Evolutionary conservation across 2,888 invertebrate genomes (phyloP), one percentile per base, ranked within the genome.

Genomic region (Hydraecia micacea): DNA sequence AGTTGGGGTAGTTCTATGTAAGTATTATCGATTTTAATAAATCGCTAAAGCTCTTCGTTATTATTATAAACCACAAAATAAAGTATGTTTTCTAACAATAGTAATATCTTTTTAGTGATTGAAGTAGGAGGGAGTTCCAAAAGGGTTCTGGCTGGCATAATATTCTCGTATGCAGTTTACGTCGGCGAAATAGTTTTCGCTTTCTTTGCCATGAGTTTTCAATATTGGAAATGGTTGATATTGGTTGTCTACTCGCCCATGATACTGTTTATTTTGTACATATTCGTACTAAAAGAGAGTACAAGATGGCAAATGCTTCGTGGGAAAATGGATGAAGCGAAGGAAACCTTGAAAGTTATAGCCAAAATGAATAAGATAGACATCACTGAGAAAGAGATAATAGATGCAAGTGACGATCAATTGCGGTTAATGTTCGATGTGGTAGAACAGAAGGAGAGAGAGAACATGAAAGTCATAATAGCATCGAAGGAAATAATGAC

Each of bases 81-180:
- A 42, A 63, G 13, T 18, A 49, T 39, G 25, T 28, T n/a, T 66
- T 2, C 6, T 77, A 60, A 67, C 49, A 46, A 55, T 18, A 25
- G 0, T 46, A 67, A 28, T 81, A 52, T 63, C 3, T 75, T 95
- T 94, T 80, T 90, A 96, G 96, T 96, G 84, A 93, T 96, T 32
- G 96, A 96, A 93, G 91, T 95, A 13, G 95, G 95, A 9, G 95
- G 96, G 5, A 93, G 94, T 83, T 91, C 92, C n/a, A 95, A 94
- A 86, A 90, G 95, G 87, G 94, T 95, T 1, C 75, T 92, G 55
- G 91, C 95, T 1, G 95, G 95, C 39, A 93, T 95, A 0, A 90
- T 95, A 69, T 95, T 95, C 83, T 93, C 95, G 0, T 95, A 93
- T 74, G 95, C 95, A 4, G 89, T 94, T 1, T 95, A 96, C 78